Conservation (phyloP, 2,888 invertebrate genomes). For the Cosmia pyralina region DNA sequence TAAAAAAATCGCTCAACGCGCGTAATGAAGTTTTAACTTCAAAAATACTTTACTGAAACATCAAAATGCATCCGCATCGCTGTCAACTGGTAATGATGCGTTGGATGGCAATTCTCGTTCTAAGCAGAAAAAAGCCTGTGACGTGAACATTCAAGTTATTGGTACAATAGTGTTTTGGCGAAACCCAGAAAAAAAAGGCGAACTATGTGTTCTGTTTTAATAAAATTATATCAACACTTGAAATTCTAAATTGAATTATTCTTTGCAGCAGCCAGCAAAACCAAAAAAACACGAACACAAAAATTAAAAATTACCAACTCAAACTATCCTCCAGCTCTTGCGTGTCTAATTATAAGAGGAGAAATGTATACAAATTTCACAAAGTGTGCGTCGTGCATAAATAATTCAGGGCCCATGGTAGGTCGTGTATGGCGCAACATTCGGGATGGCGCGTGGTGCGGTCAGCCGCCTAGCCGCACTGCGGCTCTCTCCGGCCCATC, state of each 20-base stretch:
- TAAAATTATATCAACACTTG: not conserved
- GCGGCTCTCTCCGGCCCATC: conserved; percentile 55
- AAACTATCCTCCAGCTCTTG: conserved; percentile 16
- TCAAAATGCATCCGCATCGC: not conserved
- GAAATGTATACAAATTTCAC: conserved; percentile 51
- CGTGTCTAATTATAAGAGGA: conserved; percentile 45
- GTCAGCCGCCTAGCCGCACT: conserved; percentile 63
- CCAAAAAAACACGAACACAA: conserved; percentile 7
- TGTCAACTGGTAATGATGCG: not conserved
- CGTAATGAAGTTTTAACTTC: no score
- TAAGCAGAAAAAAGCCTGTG: not conserved
- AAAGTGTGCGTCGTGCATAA: conserved; percentile 59
- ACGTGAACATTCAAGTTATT: not conserved
- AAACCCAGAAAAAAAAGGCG: not conserved
- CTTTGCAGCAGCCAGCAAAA: not conserved
- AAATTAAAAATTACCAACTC: conserved; percentile 28
- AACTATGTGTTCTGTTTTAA: not conserved
- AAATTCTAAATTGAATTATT: not conserved
- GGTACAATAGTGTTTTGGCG: not conserved
- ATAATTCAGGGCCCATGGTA: conserved; percentile 58
- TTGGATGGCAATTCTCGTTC: not conserved
- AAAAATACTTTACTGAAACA: not conserved
- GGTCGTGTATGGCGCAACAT: conserved; percentile 54
- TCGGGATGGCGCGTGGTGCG: conserved; percentile 53
- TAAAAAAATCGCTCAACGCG: no score